Percentiles rank a stretch among this genome's conserved stretches.
These are phyloP conservation scores for Sisor rabdophorus DNA, from an alignment of 2,113 vertebrate genomes.

Conservation along the genomic window DNA sequence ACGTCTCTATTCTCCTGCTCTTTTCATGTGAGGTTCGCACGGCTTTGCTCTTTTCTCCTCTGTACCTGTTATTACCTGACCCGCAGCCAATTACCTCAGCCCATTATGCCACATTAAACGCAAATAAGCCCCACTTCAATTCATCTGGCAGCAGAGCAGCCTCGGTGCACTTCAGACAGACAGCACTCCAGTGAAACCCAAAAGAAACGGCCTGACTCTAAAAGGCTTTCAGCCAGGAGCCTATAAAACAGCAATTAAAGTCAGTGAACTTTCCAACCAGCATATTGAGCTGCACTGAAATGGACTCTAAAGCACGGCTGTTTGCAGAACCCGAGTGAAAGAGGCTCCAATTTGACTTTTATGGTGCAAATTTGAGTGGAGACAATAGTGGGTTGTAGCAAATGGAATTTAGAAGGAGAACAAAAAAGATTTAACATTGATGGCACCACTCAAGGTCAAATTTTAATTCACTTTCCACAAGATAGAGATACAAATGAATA, in stretches of 20 bases:
- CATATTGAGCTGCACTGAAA: conserved; percentile 61
- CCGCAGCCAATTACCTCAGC: conserved; percentile 73
- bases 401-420: neutral
- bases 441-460: conserved; percentile 9
- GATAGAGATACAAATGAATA: neutral
- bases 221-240: conserved; percentile 61
- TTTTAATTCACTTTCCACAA: neutral
- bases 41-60: conserved; percentile 59
- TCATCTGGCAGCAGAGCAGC: conserved; percentile 62
- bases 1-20: conserved; percentile 49
- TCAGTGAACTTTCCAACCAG: conserved; percentile 70
- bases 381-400: conserved; percentile 14
- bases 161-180: conserved; percentile 63
- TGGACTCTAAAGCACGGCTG: conserved; percentile 56
- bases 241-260: conserved; percentile 74
- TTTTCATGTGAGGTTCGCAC: conserved; percentile 68
- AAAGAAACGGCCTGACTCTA: conserved; percentile 62
- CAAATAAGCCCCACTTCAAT: conserved; percentile 71
- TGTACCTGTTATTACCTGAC: conserved; percentile 74
- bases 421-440: conserved; percentile 4
- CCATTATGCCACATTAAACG: conserved; percentile 77
- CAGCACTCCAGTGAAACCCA: conserved; percentile 56
- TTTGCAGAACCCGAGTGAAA: conserved; percentile 46
- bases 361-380: conserved; percentile 8
- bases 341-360: conserved; percentile 49